Evolutionary conservation across 2,113 vertebrate genomes (phyloP).

Genomic region (Podilymbus podiceps): DNA sequence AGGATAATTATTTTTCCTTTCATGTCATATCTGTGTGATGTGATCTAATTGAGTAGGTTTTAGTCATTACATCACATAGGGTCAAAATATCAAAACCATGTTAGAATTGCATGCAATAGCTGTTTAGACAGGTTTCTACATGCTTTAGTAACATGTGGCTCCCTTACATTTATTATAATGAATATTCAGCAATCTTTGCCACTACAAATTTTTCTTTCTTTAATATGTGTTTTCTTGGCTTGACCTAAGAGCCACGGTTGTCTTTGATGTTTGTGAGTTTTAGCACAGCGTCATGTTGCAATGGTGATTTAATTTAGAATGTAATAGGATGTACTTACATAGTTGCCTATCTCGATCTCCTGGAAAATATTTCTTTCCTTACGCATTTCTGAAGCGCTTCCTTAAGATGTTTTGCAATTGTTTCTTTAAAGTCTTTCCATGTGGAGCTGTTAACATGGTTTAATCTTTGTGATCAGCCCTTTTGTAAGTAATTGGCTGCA

Average conservation of each 20-base stretch:
- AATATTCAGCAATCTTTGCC: neutral
- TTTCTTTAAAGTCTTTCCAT: conserved; percentile 29
- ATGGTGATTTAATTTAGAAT: conserved; percentile 9
- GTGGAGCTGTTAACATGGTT: neutral
- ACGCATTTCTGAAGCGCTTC: conserved; percentile 39
- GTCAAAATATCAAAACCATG: neutral
- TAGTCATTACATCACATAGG: neutral
- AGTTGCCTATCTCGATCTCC: conserved; percentile 34
- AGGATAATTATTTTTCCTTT: neutral
- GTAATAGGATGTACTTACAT: conserved; percentile 49
- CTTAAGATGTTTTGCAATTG: conserved; percentile 41
- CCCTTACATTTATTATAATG: neutral
- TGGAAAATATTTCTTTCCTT: conserved; percentile 35
- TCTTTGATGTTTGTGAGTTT: conserved; percentile 44
- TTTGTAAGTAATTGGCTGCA: neutral
- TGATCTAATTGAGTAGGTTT: neutral
- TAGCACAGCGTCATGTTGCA: conserved; percentile 10
- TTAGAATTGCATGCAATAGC: neutral
- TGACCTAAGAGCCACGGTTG: neutral
- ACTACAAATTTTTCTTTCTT: neutral
- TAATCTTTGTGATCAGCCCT: neutral
- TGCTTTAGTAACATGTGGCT: neutral
- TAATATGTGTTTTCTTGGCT: conserved; percentile 4
- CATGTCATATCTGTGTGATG: neutral
- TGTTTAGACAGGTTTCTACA: neutral